Conservation (phyloP, 2,797 vertebrate species). For the Ceryle rudis region DNA sequence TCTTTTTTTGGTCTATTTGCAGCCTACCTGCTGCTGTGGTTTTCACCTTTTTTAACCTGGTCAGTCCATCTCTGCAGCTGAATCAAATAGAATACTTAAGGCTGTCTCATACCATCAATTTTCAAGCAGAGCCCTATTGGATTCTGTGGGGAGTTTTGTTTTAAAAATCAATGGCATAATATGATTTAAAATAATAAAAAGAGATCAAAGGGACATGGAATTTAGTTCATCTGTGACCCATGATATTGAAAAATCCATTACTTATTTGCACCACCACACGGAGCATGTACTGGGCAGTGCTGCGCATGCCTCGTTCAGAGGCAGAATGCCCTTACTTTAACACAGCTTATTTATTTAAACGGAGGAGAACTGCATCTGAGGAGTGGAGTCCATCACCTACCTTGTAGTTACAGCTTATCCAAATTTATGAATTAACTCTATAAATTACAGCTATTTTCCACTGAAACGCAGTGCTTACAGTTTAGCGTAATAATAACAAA, state of each 20-base stretch:
- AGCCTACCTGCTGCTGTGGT: not conserved
- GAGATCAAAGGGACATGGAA: not conserved
- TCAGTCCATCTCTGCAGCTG: not conserved
- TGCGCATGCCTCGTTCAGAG: rapidly evolving
- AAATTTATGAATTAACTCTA: not conserved
- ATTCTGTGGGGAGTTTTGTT: not conserved
- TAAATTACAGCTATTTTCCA: not conserved
- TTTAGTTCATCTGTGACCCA: not conserved
- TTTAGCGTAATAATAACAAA: not conserved
- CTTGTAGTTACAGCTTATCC: not conserved
- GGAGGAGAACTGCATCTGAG: not conserved
- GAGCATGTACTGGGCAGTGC: not conserved
- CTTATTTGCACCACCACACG: not conserved
- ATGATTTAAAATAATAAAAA: conserved; percentile 44
- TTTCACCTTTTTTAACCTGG: not conserved
- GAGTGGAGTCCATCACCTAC: not conserved
- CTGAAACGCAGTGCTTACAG: not conserved
- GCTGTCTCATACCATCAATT: not conserved
- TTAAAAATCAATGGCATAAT: conserved; percentile 42
- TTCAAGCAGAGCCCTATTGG: not conserved
- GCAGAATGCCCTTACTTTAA: not conserved
- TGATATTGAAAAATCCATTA: not conserved
- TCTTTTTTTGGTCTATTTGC: not conserved
- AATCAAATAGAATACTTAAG: conserved; percentile 7
- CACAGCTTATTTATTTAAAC: not conserved